These are phyloP conservation scores for Origma solitaria DNA, from an alignment of 2,113 vertebrate species.

Conservation along the genomic window DNA sequence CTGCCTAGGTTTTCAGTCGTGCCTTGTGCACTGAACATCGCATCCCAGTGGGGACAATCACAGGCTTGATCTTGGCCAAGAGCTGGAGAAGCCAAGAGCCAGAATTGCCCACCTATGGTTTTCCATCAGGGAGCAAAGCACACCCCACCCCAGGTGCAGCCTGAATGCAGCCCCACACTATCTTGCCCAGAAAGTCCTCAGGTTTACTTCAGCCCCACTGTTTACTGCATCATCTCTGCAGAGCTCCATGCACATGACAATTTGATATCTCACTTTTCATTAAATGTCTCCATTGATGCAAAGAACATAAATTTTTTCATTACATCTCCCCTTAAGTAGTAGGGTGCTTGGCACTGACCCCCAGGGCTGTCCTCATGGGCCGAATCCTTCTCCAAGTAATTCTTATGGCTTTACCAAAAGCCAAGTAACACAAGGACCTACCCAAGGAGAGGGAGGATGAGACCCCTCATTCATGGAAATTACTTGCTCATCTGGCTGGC, in stretches of 20 bases:
- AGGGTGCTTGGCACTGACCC: background rate
- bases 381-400: background rate
- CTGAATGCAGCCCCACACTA: fast-evolving
- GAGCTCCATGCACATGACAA: background rate
- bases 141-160: background rate
- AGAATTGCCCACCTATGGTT: background rate
- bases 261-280: background rate
- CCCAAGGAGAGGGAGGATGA: background rate
- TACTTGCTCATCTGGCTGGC: background rate
- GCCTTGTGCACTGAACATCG: fast-evolving
- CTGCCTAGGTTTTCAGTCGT: background rate
- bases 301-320: background rate
- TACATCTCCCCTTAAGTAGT: background rate
- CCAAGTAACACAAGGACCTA: background rate
- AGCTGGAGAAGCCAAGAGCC: background rate
- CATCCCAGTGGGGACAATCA: background rate
- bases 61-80: background rate
- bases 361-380: background rate
- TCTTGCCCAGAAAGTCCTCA: background rate
- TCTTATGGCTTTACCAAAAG: background rate
- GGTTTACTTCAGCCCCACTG: background rate
- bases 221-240: background rate
- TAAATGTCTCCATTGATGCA: background rate
- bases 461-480: background rate
- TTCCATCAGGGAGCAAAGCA: background rate